phyloP scores from a whole-genome alignment of 2,888 invertebrate species.

The Nymphalis urticae region DNA sequence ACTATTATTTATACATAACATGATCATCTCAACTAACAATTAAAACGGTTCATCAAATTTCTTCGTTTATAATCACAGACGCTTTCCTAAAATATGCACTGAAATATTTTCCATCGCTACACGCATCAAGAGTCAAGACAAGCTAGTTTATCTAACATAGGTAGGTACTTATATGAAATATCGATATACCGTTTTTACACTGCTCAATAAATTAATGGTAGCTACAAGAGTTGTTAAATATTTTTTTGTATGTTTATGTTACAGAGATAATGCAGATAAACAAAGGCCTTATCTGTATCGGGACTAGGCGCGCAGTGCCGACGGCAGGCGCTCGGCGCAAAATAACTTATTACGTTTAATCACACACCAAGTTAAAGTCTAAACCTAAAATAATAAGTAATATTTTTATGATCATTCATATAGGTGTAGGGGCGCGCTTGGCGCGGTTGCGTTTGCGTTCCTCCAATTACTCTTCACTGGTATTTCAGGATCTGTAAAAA shows the following conservation, averaged over 20 bases:
- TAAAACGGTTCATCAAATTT: conserved; percentile 76
- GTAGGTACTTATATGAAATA: conserved; percentile 58
- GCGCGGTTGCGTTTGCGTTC: conserved; percentile 59
- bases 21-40: conserved; percentile 64
- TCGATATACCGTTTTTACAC: conserved; percentile 54
- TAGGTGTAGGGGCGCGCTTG: conserved; percentile 59
- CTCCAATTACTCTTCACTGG: conserved; percentile 56
- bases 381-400: conserved; percentile 75
- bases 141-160: conserved; percentile 60
- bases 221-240: conserved; percentile 72
- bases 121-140: conserved; percentile 68
- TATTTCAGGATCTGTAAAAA: conserved; percentile 72
- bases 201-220: conserved; percentile 77
- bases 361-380: conserved; percentile 78
- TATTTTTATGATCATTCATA: conserved; percentile 67
- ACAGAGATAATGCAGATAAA: conserved; percentile 75
- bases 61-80: conserved; percentile 81
- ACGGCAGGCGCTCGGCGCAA: conserved; percentile 73
- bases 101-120: conserved; percentile 60
- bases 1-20: conserved; percentile 65
- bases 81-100: conserved; percentile 79
- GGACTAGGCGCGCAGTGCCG: conserved; percentile 77
- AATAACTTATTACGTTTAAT: conserved; percentile 75
- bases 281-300: conserved; percentile 75
- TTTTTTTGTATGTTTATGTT: conserved; percentile 59